Base-by-base conservation (phyloP, 92 coral and sea anemone species). In the Epizoanthus ramosus region DNA sequence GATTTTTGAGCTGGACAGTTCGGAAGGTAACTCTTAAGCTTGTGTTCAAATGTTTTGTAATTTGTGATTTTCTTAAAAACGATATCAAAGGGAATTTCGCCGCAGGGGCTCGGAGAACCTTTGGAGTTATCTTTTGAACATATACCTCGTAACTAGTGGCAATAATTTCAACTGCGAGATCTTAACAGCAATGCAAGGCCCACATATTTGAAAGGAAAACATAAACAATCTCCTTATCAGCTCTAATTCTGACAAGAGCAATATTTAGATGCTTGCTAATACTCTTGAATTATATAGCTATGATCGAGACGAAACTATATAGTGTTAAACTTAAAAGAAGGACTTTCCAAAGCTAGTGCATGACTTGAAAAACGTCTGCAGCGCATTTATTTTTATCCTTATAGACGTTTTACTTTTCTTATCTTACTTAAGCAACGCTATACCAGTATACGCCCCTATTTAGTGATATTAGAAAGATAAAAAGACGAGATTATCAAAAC, bases 401-500 rank as follows among this genome's bases (percentile, higher is more conserved):
- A 28, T 67, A 28, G 72, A 25, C 45, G 72, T 67, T 67, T 67
- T 25, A 19, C 22, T 12, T 47, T 47, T 47, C 54, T 63, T 18
- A 28, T 24, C 50, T 67, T 67, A 16, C n/a, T 25, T 67, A n/a
- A 67, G 41, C 43, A 18, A 33, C n/a, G 15, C 45, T 43, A 15
- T 18, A 18, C 14, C n/a, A 13, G 72, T 43, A 15, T 18, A 18
- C 14, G 68, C 37, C 28, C 22, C 68, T 67, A 16, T 33, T 33
- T 67, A 28, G 43, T 67, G 72, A 33, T 17, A 67, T 33, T 25
- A 15, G 10, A 16, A 43, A 67, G 50, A 67, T 35, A 35, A 33
- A 9, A 67, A 33, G 19, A 67, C 18, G 72, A 67, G 72, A 13
- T 67, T 67, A 35, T 67, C 21, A 67, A 67, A 67, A 25, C 39